Evolutionary conservation across 2,888 invertebrate species (phyloP).

Genomic region (Ommatoiulus sabulosus): DNA sequence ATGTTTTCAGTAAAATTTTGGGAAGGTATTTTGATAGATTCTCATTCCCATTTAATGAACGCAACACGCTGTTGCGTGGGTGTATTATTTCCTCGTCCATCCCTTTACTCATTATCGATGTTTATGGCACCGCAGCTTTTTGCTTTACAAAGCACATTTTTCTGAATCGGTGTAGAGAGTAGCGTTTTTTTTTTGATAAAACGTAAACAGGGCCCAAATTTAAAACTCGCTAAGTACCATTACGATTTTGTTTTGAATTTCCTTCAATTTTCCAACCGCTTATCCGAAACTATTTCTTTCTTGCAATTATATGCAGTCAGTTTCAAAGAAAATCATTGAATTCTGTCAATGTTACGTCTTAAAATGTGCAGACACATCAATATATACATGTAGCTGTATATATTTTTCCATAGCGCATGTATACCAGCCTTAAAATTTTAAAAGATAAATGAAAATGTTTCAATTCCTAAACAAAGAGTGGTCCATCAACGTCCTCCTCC

Average conservation of each 20-base stretch:
- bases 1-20: background rate
- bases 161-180: background rate
- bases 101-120: background rate
- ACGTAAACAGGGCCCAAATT: background rate
- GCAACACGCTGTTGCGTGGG: background rate
- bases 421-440: too few relatives aligned
- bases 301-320: background rate
- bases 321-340: too few relatives aligned
- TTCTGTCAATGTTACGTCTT: too few relatives aligned
- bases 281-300: background rate
- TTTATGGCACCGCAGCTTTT: background rate
- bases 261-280: background rate
- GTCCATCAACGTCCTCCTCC: too few relatives aligned
- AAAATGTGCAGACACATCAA: too few relatives aligned
- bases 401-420: too few relatives aligned
- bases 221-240: background rate
- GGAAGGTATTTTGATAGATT: background rate
- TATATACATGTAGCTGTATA: too few relatives aligned
- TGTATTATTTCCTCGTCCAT: background rate
- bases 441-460: too few relatives aligned
- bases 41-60: background rate
- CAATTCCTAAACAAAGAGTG: too few relatives aligned
- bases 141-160: background rate
- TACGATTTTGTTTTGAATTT: background rate
- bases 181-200: background rate